A percentile compares a stretch with the other conserved stretches of the same genome.
These are phyloP conservation scores for Procapra przewalskii DNA, from an alignment of 2,113 vertebrate genomes.

Conservation along the genomic window DNA sequence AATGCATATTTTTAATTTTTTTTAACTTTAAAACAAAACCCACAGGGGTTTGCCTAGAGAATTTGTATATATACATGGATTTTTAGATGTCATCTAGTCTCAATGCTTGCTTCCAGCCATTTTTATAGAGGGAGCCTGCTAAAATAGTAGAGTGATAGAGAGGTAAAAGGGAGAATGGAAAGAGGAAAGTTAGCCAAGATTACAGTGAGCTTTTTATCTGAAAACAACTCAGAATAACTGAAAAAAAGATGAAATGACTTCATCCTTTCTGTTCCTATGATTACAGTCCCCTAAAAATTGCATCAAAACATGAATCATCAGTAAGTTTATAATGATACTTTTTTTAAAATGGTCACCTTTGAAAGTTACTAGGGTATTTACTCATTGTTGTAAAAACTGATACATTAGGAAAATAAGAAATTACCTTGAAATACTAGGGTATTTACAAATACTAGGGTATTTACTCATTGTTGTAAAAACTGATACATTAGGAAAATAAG, in stretches of 20 bases:
- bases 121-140: not conserved
- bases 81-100: not conserved
- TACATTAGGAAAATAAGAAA: not conserved
- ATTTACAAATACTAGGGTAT: too few species aligned
- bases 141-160: not conserved
- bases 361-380: not conserved
- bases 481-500: not conserved
- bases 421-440: not conserved
- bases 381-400: not conserved
- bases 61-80: not conserved
- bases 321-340: not conserved
- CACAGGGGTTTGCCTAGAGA: not conserved
- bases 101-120: not conserved
- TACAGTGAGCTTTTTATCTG: not conserved
- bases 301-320: not conserved
- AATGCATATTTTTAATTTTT: not conserved
- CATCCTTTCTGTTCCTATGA: not conserved
- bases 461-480: not conserved
- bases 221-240: not conserved
- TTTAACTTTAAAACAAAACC: not conserved
- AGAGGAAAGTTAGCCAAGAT: not conserved
- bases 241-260: not conserved
- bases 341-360: not conserved
- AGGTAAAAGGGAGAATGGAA: not conserved
- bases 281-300: not conserved